Evolutionary conservation across 2,113 vertebrate species (phyloP).

Genomic region (Grus americana): DNA sequence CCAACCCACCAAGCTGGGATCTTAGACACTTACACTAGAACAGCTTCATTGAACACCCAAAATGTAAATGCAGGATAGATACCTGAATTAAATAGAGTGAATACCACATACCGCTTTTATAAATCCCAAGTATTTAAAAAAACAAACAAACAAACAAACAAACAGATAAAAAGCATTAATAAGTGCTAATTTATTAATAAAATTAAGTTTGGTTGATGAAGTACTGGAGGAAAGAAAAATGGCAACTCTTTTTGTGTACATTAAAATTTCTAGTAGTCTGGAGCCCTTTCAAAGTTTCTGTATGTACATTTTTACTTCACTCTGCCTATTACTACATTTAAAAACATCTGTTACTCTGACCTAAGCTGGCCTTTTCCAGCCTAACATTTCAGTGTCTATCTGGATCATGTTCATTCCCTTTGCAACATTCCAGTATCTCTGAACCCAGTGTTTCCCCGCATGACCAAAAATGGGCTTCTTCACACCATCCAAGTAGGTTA

Average conservation of each 20-base stretch:
- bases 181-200: background rate
- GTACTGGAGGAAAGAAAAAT: background rate
- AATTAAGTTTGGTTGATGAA: background rate
- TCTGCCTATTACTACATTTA: background rate
- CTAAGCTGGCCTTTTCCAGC: background rate
- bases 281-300: background rate
- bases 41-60: background rate
- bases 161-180: background rate
- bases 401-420: background rate
- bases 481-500: background rate
- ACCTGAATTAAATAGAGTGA: background rate
- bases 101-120: background rate
- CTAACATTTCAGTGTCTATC: background rate
- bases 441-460: background rate
- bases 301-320: background rate
- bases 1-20: background rate
- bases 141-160: background rate
- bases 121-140: background rate
- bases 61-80: background rate
- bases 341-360: background rate
- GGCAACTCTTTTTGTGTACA: background rate
- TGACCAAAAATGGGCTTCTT: background rate
- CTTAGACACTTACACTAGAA: background rate
- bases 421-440: background rate
- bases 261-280: background rate